Evolutionary conservation across 2,113 vertebrate genomes (phyloP).

Genomic region (Pangasianodon gigas): DNA sequence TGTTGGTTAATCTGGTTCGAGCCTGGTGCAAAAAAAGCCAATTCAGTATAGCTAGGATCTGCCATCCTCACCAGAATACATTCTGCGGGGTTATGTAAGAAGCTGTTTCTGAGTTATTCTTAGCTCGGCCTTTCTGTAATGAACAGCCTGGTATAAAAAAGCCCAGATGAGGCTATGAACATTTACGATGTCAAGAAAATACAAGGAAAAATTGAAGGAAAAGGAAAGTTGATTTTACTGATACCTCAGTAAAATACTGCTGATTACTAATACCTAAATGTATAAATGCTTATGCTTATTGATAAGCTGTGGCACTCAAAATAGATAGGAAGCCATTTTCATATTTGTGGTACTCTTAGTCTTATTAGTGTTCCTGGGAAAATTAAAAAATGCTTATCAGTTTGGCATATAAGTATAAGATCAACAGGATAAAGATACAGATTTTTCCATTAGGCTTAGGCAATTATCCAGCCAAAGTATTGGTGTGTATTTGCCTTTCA

Average conservation of each 20-base stretch:
- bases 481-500: conserved; percentile 27
- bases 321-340: conserved; percentile 7
- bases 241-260: neutral
- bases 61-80: conserved; percentile 71
- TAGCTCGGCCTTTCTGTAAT: conserved; percentile 72
- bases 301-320: neutral
- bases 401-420: neutral
- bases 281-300: neutral
- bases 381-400: conserved; percentile 48
- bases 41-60: conserved; percentile 35
- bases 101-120: conserved; percentile 74
- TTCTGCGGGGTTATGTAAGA: conserved; percentile 73
- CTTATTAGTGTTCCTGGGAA: conserved; percentile 65
- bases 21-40: conserved; percentile 17
- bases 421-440: neutral
- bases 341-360: conserved; percentile 55
- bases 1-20: conserved; percentile 25
- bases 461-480: conserved; percentile 6
- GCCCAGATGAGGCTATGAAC: conserved; percentile 63
- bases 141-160: conserved; percentile 67
- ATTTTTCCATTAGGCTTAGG: conserved; percentile 10
- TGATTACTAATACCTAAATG: neutral
- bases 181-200: conserved; percentile 60
- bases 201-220: neutral
- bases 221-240: neutral